Conservation (phyloP, 2,888 invertebrate genomes). For the Eupithecia exiguata region DNA sequence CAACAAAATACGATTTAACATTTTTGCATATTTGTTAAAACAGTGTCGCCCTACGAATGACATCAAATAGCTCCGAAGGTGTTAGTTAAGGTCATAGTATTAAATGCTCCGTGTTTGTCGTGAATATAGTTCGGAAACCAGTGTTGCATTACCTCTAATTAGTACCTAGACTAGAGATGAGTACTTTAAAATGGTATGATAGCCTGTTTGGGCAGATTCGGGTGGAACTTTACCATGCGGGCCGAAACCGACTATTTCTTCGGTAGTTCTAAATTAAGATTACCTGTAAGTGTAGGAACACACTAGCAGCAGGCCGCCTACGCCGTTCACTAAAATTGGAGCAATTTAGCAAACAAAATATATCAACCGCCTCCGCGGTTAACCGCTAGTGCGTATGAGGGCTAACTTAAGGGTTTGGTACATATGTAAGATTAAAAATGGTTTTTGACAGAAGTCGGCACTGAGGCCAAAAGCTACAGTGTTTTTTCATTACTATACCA, state of each 20-base stretch:
- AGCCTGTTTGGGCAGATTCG: conserved; percentile 4
- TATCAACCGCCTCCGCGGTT: too few species aligned
- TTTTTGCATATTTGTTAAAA: neutral
- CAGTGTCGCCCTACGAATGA: conserved; percentile 29
- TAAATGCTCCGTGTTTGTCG: conserved; percentile 21
- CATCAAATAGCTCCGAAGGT: conserved; percentile 36
- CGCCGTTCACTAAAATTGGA: too few species aligned
- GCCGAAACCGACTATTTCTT: neutral
- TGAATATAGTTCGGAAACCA: conserved; percentile 4
- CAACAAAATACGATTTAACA: neutral
- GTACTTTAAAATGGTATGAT: neutral
- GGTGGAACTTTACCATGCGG: neutral
- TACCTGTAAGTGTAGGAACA: too few species aligned
- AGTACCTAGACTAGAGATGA: too few species aligned
- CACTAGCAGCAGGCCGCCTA: too few species aligned
- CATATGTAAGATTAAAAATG: too few species aligned
- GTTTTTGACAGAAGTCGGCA: neutral
- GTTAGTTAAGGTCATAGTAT: conserved; percentile 34
- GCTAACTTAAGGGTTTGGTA: too few species aligned
- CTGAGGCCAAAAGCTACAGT: neutral
- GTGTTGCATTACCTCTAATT: neutral
- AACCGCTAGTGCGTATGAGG: too few species aligned
- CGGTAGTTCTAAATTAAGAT: too few species aligned
- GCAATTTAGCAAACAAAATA: too few species aligned
- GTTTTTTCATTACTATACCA: neutral